A percentile compares a stretch with the other conserved stretches of the same genome.
Evolutionary conservation across 2,797 vertebrate genomes (phyloP).

Genomic region (Amblyraja radiata): DNA sequence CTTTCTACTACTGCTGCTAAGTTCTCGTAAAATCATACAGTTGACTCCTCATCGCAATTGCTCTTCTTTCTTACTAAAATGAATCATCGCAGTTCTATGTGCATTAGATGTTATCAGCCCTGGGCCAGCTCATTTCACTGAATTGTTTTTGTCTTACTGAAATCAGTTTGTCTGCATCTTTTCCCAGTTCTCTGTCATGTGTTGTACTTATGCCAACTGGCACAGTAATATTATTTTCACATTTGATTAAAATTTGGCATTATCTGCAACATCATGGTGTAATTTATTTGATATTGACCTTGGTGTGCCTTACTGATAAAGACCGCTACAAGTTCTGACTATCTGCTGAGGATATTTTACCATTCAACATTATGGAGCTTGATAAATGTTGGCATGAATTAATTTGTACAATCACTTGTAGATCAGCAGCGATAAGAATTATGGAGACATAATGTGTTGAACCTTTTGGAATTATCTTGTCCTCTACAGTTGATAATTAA

Average conservation of each 20-base stretch:
- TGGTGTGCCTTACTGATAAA: neutral
- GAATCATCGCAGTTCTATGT: no score
- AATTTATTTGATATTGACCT: neutral
- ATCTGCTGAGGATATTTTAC: neutral
- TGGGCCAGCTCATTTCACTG: no score
- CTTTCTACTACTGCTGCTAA: no score
- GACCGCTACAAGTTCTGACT: neutral
- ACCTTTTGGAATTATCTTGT: neutral
- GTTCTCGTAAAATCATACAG: no score
- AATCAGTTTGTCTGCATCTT: no score
- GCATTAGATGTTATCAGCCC: no score
- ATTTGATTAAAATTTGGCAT: slow-evolving; percentile 19
- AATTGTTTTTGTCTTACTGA: no score
- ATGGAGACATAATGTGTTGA: neutral
- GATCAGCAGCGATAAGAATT: neutral
- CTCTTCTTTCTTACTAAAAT: no score
- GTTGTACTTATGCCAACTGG: neutral
- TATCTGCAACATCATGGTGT: neutral
- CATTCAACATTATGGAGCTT: neutral
- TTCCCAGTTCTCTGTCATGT: neutral
- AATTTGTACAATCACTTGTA: no score
- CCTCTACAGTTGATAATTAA: neutral
- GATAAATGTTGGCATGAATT: slow-evolving; percentile 8
- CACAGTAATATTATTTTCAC: neutral
- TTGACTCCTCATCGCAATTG: no score